Evolutionary conservation across 2,797 vertebrate genomes (phyloP).

Genomic region (Enteromius unitaeniatus): DNA sequence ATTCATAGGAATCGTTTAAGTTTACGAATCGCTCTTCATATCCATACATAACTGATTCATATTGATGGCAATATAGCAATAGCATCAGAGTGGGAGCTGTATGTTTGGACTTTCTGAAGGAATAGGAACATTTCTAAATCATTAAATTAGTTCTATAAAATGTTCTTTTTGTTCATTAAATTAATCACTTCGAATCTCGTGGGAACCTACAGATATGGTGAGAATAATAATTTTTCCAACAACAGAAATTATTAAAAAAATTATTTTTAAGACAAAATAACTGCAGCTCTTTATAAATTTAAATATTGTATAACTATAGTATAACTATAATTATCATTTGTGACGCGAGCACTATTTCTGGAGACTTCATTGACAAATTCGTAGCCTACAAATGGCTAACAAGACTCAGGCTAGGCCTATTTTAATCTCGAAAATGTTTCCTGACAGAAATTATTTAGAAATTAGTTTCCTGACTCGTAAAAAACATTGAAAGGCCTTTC

Average conservation of each 20-base stretch:
- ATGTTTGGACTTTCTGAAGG: background rate
- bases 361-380: background rate
- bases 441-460: too few relatives aligned
- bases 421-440: background rate
- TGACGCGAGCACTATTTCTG: background rate
- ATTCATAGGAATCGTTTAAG: background rate
- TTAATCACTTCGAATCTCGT: background rate
- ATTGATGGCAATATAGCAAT: background rate
- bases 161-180: background rate
- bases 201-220: background rate
- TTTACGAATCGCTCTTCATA: background rate
- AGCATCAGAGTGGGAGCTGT: background rate
- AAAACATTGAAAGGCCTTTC: background rate
- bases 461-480: background rate
- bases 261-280: too few relatives aligned
- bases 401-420: background rate
- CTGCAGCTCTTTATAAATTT: too few relatives aligned
- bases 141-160: background rate
- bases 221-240: too few relatives aligned
- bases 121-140: background rate
- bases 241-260: too few relatives aligned
- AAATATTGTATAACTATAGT: too few relatives aligned
- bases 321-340: background rate
- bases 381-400: background rate
- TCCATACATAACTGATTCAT: background rate